Evolutionary conservation across 2,113 vertebrate species (phyloP).

Genomic region (Onychostruthus taczanowskii): DNA sequence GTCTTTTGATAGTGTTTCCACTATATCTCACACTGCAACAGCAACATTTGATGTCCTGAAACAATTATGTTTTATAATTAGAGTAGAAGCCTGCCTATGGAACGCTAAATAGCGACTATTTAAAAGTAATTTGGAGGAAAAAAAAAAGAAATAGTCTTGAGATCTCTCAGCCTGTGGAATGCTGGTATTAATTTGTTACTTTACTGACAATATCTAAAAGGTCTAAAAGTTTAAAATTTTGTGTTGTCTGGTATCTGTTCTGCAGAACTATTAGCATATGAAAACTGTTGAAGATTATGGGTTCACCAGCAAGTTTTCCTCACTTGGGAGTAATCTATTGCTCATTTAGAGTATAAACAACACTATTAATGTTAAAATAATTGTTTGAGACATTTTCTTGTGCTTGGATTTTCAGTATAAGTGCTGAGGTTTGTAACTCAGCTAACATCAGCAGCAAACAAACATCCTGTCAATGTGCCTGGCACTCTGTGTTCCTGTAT

Average conservation of each 20-base stretch:
- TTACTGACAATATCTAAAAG: background rate
- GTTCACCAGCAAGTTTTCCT: constrained; percentile 28
- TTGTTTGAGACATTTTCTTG: constrained; percentile 56
- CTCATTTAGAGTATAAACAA: constrained; percentile 65
- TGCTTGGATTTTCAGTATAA: constrained; percentile 51
- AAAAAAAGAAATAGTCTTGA: background rate
- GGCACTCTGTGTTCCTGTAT: constrained; percentile 73
- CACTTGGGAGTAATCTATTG: constrained; percentile 59
- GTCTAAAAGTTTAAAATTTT: background rate
- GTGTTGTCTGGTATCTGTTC: background rate
- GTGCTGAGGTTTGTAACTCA: constrained; percentile 69
- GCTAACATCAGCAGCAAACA: constrained; percentile 68
- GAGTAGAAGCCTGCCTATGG: background rate
- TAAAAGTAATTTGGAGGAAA: background rate
- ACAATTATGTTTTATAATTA: background rate
- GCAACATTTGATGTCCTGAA: background rate
- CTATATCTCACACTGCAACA: background rate
- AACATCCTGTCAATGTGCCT: constrained; percentile 75
- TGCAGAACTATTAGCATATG: background rate
- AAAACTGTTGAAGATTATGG: constrained; percentile 5
- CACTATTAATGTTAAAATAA: constrained; percentile 65
- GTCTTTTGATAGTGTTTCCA: background rate
- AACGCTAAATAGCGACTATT: background rate
- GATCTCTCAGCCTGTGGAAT: background rate
- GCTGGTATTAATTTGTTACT: background rate